Conservation (phyloP, 2,113 vertebrate genomes). For the Zosterops pallidus region DNA sequence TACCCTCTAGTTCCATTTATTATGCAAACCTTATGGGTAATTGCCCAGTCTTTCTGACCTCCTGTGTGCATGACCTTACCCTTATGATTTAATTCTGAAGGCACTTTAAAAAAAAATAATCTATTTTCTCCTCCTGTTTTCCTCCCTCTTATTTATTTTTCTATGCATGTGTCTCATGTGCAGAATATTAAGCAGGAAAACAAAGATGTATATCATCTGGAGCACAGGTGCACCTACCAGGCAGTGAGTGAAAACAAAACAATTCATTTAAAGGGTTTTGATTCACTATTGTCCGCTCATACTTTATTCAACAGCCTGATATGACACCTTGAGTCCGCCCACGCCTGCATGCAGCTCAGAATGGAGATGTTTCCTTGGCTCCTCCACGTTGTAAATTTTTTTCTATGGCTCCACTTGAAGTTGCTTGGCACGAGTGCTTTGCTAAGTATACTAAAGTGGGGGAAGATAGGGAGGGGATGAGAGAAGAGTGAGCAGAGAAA, state of each 20-base stretch:
- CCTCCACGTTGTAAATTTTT: not conserved
- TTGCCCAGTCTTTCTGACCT: not conserved
- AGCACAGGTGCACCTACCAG: conserved; percentile 34
- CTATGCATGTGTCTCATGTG: not conserved
- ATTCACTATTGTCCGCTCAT: not conserved
- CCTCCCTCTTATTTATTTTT: not conserved
- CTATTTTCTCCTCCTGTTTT: not conserved
- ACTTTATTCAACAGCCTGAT: not conserved
- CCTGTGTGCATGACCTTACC: not conserved
- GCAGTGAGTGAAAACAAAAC: not conserved
- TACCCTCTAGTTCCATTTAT: not conserved
- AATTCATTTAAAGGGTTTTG: conserved; percentile 42
- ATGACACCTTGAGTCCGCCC: not conserved
- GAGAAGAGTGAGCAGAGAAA: not conserved
- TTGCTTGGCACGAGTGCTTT: not conserved
- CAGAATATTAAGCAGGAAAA: conserved; percentile 43
- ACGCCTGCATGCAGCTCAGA: not conserved
- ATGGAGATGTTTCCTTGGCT: conserved; percentile 35
- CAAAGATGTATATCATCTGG: conserved; percentile 41
- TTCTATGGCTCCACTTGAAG: not conserved
- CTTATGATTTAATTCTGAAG: not conserved
- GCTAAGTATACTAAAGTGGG: not conserved
- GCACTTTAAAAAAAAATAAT: not conserved
- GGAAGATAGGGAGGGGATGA: not conserved
- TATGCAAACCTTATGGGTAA: not conserved